These are phyloP conservation scores for Oxyura jamaicensis DNA, from an alignment of 2,113 vertebrate species.

Conservation along the genomic window DNA sequence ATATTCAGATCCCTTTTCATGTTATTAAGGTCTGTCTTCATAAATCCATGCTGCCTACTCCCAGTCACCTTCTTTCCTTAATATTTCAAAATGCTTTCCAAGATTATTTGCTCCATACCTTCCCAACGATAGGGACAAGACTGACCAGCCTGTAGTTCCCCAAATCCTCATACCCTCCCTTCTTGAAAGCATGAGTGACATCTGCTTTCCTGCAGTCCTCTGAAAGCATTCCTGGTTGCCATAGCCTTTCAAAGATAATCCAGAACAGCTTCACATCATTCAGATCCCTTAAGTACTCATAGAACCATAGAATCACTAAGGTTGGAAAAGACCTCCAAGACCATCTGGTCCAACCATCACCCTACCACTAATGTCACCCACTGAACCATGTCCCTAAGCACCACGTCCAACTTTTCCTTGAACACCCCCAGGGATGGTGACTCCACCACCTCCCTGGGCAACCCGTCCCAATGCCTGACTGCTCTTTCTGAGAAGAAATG, in stretches of 20 bases:
- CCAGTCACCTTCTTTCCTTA: neutral
- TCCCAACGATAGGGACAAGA: too few species aligned
- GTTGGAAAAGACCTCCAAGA: too few species aligned
- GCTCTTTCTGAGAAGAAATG: too few species aligned
- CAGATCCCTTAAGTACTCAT: neutral
- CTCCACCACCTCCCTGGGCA: too few species aligned
- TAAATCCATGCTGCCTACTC: neutral
- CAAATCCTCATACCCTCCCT: neutral
- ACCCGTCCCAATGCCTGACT: too few species aligned
- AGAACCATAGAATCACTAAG: neutral
- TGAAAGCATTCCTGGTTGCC: neutral
- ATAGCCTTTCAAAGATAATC: neutral
- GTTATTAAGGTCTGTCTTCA: neutral
- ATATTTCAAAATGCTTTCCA: neutral
- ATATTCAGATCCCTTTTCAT: neutral
- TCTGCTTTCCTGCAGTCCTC: neutral
- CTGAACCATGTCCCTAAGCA: too few species aligned
- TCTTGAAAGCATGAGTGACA: neutral
- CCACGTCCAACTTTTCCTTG: too few species aligned
- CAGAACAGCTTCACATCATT: neutral
- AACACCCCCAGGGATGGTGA: too few species aligned
- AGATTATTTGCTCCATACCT: neutral
- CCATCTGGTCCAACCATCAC: too few species aligned
- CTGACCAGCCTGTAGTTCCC: neutral
- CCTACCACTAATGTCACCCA: too few species aligned